phyloP scores from a whole-genome alignment of 2,797 vertebrate genomes.

The Brachymystax lenok region DNA sequence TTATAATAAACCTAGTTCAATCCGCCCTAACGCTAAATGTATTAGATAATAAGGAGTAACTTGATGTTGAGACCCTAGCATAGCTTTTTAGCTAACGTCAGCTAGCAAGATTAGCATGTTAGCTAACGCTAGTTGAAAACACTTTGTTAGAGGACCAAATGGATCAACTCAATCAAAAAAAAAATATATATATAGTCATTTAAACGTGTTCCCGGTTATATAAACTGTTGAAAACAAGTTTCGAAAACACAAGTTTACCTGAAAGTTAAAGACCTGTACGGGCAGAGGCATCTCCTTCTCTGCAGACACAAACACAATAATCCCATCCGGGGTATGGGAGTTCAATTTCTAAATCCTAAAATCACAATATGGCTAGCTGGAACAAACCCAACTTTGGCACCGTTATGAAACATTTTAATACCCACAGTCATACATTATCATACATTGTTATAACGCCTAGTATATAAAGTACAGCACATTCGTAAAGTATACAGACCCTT shows the following conservation, averaged over 20 bases:
- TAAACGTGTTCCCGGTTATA: not conserved
- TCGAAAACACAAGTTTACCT: slow-evolving; percentile 72
- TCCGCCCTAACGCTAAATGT: not conserved
- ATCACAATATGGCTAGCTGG: not conserved
- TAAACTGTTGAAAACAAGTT: not conserved
- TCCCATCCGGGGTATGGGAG: slow-evolving; percentile 66
- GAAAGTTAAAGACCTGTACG: slow-evolving; percentile 91
- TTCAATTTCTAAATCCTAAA: slow-evolving; percentile 22
- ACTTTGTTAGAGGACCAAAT: not conserved
- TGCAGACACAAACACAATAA: slow-evolving; percentile 48
- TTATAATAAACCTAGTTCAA: not conserved
- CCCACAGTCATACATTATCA: not conserved
- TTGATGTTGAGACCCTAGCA: not conserved
- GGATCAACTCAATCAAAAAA: not conserved
- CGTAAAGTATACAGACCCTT: too few species aligned
- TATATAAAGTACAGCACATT: too few species aligned
- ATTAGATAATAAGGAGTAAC: not conserved
- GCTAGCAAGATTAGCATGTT: not conserved
- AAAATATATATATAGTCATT: not conserved
- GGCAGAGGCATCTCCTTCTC: slow-evolving; percentile 84
- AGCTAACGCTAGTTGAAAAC: not conserved
- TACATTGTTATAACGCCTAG: not conserved
- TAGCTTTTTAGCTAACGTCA: not conserved
- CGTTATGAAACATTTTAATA: not conserved
- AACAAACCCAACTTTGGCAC: not conserved